These are phyloP conservation scores for Cataglyphis livida DNA, from an alignment of 2,888 invertebrate species.

Conservation along the genomic window DNA sequence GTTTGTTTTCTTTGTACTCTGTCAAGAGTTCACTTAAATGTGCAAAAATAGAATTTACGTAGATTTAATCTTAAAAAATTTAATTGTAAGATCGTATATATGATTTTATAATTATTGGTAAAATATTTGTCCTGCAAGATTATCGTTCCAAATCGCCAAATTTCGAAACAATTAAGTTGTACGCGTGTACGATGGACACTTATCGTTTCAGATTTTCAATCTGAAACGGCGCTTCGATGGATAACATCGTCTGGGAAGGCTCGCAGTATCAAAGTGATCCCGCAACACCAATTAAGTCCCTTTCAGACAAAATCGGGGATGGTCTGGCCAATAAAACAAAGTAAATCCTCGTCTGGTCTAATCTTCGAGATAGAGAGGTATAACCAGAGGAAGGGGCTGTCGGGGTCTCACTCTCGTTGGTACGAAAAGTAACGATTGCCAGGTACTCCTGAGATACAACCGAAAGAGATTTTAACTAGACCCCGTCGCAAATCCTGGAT, in stretches of 20 bases:
- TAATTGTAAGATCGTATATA: not conserved
- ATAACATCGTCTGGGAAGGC: conserved; percentile 57
- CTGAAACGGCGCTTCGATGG: conserved; percentile 65
- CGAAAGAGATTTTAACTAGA: conserved; percentile 84
- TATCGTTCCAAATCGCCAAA: not conserved
- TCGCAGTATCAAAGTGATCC: conserved; percentile 75
- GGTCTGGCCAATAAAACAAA: conserved; percentile 79
- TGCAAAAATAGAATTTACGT: not conserved
- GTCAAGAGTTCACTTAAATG: not conserved
- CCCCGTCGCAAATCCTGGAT: conserved; percentile 83
- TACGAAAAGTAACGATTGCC: conserved; percentile 78
- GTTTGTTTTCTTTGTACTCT: not conserved
- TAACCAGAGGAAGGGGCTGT: conserved; percentile 47
- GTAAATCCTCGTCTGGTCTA: conserved; percentile 82
- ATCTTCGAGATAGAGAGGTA: conserved; percentile 79
- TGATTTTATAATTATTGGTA: not conserved
- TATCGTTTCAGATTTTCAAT: conserved; percentile 66
- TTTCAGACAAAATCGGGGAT: conserved; percentile 75
- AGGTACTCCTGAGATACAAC: conserved; percentile 83
- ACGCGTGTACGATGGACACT: conserved; percentile 17
- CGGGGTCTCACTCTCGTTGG: conserved; percentile 62
- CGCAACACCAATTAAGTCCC: conserved; percentile 81
- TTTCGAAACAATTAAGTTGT: not conserved
- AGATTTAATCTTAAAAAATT: not conserved
- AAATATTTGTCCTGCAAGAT: not conserved